Conservation (phyloP, 2,797 vertebrate species). For the Serranus cabrilla region DNA sequence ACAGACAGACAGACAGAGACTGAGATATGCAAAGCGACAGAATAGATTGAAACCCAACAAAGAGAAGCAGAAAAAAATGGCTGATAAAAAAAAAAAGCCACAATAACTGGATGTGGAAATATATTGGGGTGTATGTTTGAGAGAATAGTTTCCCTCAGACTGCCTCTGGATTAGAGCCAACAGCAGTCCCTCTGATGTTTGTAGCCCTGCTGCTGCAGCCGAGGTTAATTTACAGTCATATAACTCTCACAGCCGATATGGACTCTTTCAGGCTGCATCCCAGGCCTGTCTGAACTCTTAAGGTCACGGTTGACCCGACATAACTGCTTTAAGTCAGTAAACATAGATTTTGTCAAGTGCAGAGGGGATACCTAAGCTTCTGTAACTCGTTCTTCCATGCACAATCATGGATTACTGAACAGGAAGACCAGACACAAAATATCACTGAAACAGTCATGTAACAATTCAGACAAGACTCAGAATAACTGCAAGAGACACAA, state of each 20-base stretch:
- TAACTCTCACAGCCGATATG: constrained; percentile 34
- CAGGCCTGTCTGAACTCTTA: neutral
- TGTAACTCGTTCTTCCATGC: neutral
- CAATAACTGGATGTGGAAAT: too few relatives aligned
- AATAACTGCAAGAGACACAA: too few relatives aligned
- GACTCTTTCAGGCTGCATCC: constrained; percentile 11
- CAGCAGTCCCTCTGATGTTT: constrained; percentile 31
- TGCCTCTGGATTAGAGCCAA: constrained; percentile 44
- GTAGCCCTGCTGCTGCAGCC: constrained; percentile 13
- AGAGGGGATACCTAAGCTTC: neutral
- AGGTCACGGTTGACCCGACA: neutral
- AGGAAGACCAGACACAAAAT: too few relatives aligned
- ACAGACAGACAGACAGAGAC: constrained; percentile 12
- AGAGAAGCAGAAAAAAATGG: neutral
- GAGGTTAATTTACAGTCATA: constrained; percentile 33
- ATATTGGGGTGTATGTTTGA: neutral
- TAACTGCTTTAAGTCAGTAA: constrained; percentile 1
- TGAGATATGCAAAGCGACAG: constrained; percentile 20
- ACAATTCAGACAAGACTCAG: too few relatives aligned
- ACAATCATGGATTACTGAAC: neutral
- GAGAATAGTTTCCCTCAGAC: constrained; percentile 26
- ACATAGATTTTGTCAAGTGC: neutral
- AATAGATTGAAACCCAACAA: constrained; percentile 21
- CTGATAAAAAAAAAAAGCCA: neutral
- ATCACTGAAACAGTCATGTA: too few relatives aligned